Base-by-base conservation (phyloP, 2,888 invertebrate species). In the Sarcophaga rosellei region DNA sequence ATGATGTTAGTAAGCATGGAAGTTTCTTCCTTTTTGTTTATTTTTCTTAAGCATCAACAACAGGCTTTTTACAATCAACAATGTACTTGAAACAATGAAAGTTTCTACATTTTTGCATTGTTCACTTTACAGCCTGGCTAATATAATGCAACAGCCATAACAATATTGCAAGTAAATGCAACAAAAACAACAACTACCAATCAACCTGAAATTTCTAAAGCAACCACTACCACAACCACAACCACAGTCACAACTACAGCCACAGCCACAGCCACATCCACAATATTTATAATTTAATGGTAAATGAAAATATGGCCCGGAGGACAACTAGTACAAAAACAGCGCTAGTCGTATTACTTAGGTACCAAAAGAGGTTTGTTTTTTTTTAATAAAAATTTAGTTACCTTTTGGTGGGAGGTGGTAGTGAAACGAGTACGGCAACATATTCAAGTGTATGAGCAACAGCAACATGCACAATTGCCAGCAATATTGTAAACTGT, bases 1-100 rank as follows among this genome's bases (percentile, higher is more conserved):
- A 35, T 35, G 35, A 25, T 25, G 25, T 4, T 25, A 4, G 10
- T 35, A 35, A 35, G 35, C 35, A 35, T 1, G 35, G 8, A 35
- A 35, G 35, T 35, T 1, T 25, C 5, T 25, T 25, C 5, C 5
- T 80, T 73, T 73, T 76, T 75, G 11, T 35, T 53, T 53, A 17
- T 17, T 53, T 53, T 53, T 15, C 53, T 35, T 35, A 53, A 15
- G 62, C 59, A 47, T 57, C 65, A 79, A 61, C 66, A 59, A 65
- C 68, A 53, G 62, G 61, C 69, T 81, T 86, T 74, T 17, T 68
- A 68, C 66, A 73, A 47, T 47, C 20, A 81, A 75, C 65, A 75
- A 80, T 57, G 65, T 70, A 63, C 78, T 83, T 76, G 81, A 85
- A 86, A 88, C 88, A 89, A 89, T 88, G 86, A 63, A 83, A 72